These are phyloP conservation scores for Parotocinclus haroldoi DNA, from an alignment of 2,797 vertebrate genomes.

Conservation along the genomic window DNA sequence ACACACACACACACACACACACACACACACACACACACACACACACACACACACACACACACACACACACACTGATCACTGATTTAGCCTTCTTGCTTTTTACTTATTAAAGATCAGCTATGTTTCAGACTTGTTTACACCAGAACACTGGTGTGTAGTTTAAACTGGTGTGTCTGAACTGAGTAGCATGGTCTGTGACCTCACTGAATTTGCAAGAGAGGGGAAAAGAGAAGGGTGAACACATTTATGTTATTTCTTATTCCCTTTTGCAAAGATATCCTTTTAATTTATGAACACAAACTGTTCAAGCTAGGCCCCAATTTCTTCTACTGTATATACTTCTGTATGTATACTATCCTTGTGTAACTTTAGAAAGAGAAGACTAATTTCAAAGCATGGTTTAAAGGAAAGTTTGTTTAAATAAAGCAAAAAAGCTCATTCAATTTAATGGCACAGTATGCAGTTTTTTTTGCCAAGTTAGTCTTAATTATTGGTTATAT, in stretches of 20 bases:
- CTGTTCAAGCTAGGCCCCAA: conserved; percentile 9
- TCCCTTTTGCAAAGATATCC: conserved; percentile 17
- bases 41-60: no score
- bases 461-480: no score
- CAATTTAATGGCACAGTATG: no score
- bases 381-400: conserved; percentile 23
- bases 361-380: conserved; percentile 14
- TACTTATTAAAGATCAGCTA: no score
- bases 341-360: conserved; percentile 14
- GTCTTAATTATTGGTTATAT: no score
- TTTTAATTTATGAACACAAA: conserved; percentile 33
- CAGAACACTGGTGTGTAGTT: no score
- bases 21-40: no score
- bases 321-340: conserved; percentile 17
- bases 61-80: no score
- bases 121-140: no score
- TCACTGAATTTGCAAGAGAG: background rate
- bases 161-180: no score
- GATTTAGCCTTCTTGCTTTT: background rate
- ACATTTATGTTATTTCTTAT: conserved; percentile 20
- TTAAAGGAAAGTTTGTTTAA: background rate
- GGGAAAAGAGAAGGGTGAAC: conserved; percentile 5
- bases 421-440: no score
- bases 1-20: no score
- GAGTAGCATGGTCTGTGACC: background rate